These are phyloP conservation scores for Aleiodes testaceus DNA, from an alignment of 2,888 invertebrate genomes.

Conservation along the genomic window DNA sequence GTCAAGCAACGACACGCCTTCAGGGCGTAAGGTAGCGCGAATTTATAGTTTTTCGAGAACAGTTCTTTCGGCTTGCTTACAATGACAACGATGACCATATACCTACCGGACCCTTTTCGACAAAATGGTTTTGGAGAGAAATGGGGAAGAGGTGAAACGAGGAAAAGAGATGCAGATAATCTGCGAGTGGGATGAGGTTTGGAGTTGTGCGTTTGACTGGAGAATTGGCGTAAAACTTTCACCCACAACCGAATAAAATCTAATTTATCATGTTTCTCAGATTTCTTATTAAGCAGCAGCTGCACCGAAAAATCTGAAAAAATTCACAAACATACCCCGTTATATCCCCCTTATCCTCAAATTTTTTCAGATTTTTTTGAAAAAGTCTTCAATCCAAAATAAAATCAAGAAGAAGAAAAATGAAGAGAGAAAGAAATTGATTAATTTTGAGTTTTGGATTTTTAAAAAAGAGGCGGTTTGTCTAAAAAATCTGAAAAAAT, in stretches of 20 bases:
- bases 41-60: slow-evolving; percentile 47
- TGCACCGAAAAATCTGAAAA: no score
- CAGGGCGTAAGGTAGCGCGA: slow-evolving; percentile 59
- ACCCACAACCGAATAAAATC: slow-evolving; percentile 62
- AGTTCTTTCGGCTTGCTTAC: slow-evolving; percentile 28
- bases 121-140: neutral
- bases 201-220: slow-evolving; percentile 53
- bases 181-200: slow-evolving; percentile 41
- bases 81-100: slow-evolving; percentile 34
- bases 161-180: slow-evolving; percentile 17
- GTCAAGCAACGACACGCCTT: slow-evolving; percentile 46
- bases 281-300: no score
- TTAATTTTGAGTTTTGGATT: no score
- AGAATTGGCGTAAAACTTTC: slow-evolving; percentile 59
- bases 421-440: no score
- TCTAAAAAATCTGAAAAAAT: neutral
- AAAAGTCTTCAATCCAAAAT: no score
- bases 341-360: no score
- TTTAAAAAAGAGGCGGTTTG: no score
- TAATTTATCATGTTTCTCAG: no score
- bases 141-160: neutral
- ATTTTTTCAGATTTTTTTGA: no score
- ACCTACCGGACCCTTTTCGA: neutral
- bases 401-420: no score
- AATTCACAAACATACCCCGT: no score